Percentiles rank a stretch among this genome's conserved stretches.
phyloP scores from a whole-genome alignment of 2,888 invertebrate genomes.

The Xiphydria camelus region DNA sequence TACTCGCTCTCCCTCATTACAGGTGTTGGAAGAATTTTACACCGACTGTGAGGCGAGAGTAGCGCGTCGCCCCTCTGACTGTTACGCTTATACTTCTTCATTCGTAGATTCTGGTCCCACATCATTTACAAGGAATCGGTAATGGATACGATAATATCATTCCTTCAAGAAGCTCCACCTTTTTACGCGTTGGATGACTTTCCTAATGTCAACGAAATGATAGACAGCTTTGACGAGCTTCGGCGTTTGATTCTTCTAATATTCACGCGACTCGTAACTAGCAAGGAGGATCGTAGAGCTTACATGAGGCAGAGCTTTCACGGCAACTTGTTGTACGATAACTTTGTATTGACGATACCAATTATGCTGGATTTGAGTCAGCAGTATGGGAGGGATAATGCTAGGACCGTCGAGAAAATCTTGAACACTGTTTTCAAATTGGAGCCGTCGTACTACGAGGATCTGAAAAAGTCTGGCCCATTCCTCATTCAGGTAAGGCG shows the following conservation, averaged over 20 bases:
- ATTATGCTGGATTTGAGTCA: constrained; percentile 78
- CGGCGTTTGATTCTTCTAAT: constrained; percentile 67
- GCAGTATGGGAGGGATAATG: constrained; percentile 72
- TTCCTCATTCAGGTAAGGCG: constrained; percentile 62
- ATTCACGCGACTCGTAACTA: constrained; percentile 77
- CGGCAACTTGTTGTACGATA: constrained; percentile 74
- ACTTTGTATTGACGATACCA: constrained; percentile 82
- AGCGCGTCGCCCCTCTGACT: no score
- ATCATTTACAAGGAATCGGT: constrained; percentile 68
- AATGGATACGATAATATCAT: constrained; percentile 69
- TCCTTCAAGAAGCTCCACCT: constrained; percentile 74
- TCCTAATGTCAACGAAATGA: constrained; percentile 57
- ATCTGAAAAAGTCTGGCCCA: constrained; percentile 61
- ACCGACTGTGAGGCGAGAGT: no score
- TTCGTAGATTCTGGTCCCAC: constrained; percentile 77
- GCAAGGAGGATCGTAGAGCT: constrained; percentile 63
- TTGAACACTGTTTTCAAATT: constrained; percentile 68
- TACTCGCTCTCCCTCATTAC: constrained; percentile 70
- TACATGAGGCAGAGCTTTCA: constrained; percentile 70
- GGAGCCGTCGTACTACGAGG: constrained; percentile 70
- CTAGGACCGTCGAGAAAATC: constrained; percentile 65
- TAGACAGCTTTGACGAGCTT: constrained; percentile 64
- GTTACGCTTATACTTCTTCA: no score
- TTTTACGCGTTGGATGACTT: constrained; percentile 63
- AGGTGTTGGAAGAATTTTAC: no score